phyloP scores from a whole-genome alignment of 2,797 vertebrate genomes.

The Echiichthys vipera region DNA sequence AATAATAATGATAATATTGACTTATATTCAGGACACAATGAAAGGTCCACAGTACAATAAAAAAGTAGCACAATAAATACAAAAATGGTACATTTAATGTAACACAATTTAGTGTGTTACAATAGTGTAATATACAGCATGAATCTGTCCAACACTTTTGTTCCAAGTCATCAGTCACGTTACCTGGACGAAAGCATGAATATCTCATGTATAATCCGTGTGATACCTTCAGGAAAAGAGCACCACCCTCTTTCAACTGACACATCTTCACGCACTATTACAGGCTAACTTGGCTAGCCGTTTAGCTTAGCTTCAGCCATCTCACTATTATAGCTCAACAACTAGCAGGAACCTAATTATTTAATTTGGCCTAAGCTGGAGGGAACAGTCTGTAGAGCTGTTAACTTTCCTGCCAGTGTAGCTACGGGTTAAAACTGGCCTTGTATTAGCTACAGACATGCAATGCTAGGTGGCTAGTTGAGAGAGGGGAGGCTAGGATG shows the following conservation, averaged over 20 bases:
- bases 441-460: constrained; percentile 38
- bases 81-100: too few species aligned
- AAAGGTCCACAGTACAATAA: too few species aligned
- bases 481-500: constrained; percentile 50
- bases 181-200: constrained; percentile 19
- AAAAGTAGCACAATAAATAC: too few species aligned
- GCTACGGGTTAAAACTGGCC: constrained; percentile 32
- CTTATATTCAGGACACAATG: too few species aligned
- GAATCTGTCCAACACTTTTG: not conserved
- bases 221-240: constrained; percentile 51
- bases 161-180: constrained; percentile 13
- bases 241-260: constrained; percentile 61
- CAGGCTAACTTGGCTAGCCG: constrained; percentile 49
- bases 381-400: not conserved
- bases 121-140: not conserved
- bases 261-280: constrained; percentile 27
- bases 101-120: not conserved
- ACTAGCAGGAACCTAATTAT: not conserved
- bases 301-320: constrained; percentile 37
- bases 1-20: too few species aligned
- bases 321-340: constrained; percentile 20
- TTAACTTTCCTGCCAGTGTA: constrained; percentile 1
- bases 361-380: not conserved
- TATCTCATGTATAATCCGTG: constrained; percentile 37
- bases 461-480: constrained; percentile 47